Evolutionary conservation across 2,888 invertebrate genomes (phyloP), one percentile per base, ranked within the genome.

Genomic region (Rotaria sp.): DNA sequence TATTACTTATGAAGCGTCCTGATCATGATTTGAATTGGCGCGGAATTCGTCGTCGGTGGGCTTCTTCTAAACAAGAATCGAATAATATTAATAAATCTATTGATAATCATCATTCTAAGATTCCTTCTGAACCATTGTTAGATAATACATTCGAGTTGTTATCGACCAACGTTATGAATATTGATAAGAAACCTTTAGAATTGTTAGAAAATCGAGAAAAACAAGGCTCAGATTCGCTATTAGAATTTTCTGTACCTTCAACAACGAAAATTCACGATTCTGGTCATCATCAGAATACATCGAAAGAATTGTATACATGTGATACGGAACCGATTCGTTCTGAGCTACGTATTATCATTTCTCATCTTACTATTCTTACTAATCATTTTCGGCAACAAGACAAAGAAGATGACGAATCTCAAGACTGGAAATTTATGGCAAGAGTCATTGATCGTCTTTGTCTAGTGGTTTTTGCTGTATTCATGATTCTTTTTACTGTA

Each of bases 341-440:
- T 26, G 55, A 55, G 11, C 24, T 55, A 55, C 55, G 55, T 15
- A 8, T 26, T 7, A 55, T 55, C 26, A 55, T 24, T 55, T 3
- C 26, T 55, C 55, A 55, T 0, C 55, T 55, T 26, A 26, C 55
- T 26, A 55, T 10, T 55, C 26, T 55, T 55, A 26, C 24, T 26
- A 3, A 26, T 24, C 26, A 55, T 26, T 10, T 7, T 0, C 57
- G 48, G 18, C 45, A 50, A 10, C 75, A 85, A 30, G 86, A 86
- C n/a, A 45, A 86, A 75, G 45, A 74, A 15, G 84, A 86, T 26
- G 35, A 52, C 8, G 50, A 75, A 75, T 84, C 84, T 26, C 75
- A 55, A 41, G 74, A 85, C 45, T 86, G 86, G 86, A 85, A 86
- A 80, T 86, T 86, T 48, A 52, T 74, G 24, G 86, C 86, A 15